Evolutionary conservation across 2,113 vertebrate species (phyloP), one percentile per base, ranked within the genome.

Genomic region (Gymnogyps californianus): DNA sequence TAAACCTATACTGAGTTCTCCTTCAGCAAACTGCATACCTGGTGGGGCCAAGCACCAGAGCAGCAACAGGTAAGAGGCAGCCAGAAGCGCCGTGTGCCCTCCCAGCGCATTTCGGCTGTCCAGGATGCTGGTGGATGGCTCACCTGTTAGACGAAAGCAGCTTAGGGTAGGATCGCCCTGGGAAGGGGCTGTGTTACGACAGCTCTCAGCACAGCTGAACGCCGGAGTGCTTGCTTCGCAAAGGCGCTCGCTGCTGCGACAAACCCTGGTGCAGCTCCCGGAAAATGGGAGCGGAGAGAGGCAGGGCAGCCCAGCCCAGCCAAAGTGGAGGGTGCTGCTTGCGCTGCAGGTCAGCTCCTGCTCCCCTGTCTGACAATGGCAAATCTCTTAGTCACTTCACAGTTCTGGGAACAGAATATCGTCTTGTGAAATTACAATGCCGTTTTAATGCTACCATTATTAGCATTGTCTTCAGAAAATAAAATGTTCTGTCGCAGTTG

Each of bases 381-480:
- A 66, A 84, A 80, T 28, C 59, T 75, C 75, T 77, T 42, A 61
- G 42, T 55, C 81, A 64, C n/a, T 80, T 49, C 1, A 6, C 66
- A 61, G 91, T 40, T 94, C 92, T 77, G 84, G 58, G 71, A 93
- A 93, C 10, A 46, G 74, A 94, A 28, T 29, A 79, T 9, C 2
- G 1, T 44, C 70, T 32, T 42, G 46, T 66, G 62, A 95, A 93
- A 95, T 34, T 71, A 81, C 24, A 58, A 31, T 0, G 6, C 17
- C 3, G 21, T n/a, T 84, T 96, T 69, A 91, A 89, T 11, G 66
- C 87, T 66, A 61, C 46, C 84, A 52, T 82, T 85, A 90, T 62
- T 61, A 74, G 78, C 93, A 83, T 90, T 90, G 94, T 93, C 94
- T 93, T 89, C 82, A 87, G 87, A 93, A 89, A 95, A 88, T 55